Conservation (phyloP, 2,888 invertebrate genomes). For the Apoderus coryli region DNA sequence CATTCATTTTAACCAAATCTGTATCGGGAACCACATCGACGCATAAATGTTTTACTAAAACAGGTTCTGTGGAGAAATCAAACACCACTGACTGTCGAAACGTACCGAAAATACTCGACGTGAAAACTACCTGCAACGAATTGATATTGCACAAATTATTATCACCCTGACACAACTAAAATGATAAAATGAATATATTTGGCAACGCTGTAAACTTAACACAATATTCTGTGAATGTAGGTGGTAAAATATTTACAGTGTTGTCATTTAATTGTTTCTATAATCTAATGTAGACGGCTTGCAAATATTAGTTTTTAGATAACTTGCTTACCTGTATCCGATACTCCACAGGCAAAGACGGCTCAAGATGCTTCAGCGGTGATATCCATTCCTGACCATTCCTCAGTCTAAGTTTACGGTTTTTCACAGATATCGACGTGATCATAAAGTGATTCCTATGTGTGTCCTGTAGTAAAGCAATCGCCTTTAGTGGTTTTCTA, state of each 20-base stretch:
- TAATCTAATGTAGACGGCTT: too few species aligned
- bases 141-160: too few species aligned
- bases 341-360: conserved; percentile 19
- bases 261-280: too few species aligned
- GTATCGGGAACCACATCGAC: conserved; percentile 61
- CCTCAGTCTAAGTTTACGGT: conserved; percentile 21
- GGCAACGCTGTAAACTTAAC: too few species aligned
- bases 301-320: too few species aligned
- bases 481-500: conserved; percentile 39
- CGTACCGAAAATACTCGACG: conserved; percentile 59
- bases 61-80: conserved; percentile 52
- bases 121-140: conserved; percentile 23
- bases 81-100: conserved; percentile 66
- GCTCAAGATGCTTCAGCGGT: conserved; percentile 17
- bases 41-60: conserved; percentile 51
- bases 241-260: too few species aligned
- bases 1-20: conserved; percentile 48
- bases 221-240: too few species aligned
- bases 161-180: too few species aligned
- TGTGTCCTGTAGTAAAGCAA: conserved; percentile 54
- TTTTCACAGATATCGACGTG: conserved; percentile 32
- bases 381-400: conserved; percentile 41
- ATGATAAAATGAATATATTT: too few species aligned
- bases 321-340: too few species aligned
- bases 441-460: conserved; percentile 52